Evolutionary conservation across 2,797 vertebrate genomes (phyloP).

Genomic region (Myoxocephalus aenaeus): DNA sequence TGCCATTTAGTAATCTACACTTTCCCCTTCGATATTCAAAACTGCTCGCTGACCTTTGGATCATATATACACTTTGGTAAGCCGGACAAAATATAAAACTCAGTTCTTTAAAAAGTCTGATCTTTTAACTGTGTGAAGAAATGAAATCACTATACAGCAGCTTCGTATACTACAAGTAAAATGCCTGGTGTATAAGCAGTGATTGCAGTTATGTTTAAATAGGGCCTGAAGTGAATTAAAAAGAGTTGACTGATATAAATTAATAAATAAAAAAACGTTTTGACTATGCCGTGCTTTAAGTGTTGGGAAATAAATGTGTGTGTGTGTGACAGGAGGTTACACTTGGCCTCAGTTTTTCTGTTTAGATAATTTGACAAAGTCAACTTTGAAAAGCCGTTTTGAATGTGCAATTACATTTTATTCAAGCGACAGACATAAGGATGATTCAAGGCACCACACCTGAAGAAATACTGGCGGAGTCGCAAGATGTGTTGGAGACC

Average conservation of each 20-base stretch:
- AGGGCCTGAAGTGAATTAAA: neutral
- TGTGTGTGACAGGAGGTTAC: neutral
- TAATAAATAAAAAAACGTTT: no score
- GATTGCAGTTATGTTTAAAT: neutral
- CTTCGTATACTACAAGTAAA: neutral
- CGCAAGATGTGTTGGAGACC: constrained; percentile 56
- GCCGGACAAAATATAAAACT: neutral
- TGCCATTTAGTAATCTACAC: constrained; percentile 76
- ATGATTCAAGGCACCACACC: constrained; percentile 36
- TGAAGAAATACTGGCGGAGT: constrained; percentile 59
- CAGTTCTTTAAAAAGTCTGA: neutral
- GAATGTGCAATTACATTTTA: neutral
- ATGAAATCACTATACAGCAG: neutral
- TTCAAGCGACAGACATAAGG: constrained; percentile 61
- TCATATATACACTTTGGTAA: constrained; percentile 76
- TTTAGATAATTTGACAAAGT: neutral
- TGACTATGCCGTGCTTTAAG: neutral
- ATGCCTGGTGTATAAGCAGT: neutral
- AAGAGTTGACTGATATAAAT: neutral
- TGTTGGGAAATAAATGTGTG: neutral
- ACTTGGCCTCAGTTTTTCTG: neutral
- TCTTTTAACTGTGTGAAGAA: neutral
- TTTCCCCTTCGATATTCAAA: constrained; percentile 83
- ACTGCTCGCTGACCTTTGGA: constrained; percentile 73
- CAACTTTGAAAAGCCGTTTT: neutral